Conservation (phyloP, 92 coral and sea anemone genomes). For the Siderastrea siderea region DNA sequence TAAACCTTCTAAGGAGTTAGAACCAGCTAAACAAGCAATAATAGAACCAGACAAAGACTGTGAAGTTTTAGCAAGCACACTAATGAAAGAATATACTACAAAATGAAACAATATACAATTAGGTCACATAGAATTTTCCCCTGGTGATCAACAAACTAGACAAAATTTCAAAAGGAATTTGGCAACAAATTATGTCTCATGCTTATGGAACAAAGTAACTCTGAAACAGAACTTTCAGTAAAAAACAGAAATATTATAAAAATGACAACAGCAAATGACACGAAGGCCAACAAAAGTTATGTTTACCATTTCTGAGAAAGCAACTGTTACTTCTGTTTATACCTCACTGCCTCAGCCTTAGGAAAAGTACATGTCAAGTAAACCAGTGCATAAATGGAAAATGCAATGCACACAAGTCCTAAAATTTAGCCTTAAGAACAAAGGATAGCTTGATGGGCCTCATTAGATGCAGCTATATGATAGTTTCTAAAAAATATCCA, state of each 20-base stretch:
- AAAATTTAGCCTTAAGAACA: not conserved
- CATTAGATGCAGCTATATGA: not conserved
- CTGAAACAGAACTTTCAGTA: not conserved
- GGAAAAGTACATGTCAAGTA: not conserved
- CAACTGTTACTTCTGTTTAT: not conserved
- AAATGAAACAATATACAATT: not conserved
- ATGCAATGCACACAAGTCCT: not conserved
- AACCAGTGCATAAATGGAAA: not conserved
- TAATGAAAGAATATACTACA: not conserved
- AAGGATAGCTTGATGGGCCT: not conserved
- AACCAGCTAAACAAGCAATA: not conserved
- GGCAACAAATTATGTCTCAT: not conserved
- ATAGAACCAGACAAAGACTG: not conserved
- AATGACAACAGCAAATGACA: not conserved
- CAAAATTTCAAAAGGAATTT: not conserved
- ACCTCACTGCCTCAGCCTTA: not conserved
- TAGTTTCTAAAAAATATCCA: not conserved
- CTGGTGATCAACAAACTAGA: not conserved
- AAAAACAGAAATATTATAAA: not conserved
- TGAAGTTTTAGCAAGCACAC: not conserved
- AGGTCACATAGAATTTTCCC: not conserved
- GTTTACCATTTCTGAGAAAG: slow-evolving; percentile 33
- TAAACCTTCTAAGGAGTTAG: not conserved
- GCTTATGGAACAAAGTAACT: not conserved
- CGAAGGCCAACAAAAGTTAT: not conserved